Percentiles rank a stretch among this genome's conserved stretches.
Evolutionary conservation across 2,113 vertebrate genomes (phyloP).

Genomic region (Cnemophilus loriae): DNA sequence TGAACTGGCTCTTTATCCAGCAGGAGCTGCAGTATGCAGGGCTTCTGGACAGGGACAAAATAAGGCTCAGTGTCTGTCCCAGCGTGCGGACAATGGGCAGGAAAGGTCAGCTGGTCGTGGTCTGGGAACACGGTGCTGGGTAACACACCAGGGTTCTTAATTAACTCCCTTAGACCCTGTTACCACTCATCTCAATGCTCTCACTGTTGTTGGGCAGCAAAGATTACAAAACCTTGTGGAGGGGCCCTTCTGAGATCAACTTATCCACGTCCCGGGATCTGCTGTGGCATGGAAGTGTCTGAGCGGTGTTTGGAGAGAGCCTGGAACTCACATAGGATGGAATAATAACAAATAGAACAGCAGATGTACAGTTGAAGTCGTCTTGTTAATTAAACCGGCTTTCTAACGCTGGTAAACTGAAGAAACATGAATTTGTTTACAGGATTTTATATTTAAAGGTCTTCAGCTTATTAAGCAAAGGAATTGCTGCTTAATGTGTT

Average conservation of each 20-base stretch:
- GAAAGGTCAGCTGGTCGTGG: fast-evolving
- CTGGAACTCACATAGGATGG: not conserved
- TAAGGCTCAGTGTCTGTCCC: not conserved
- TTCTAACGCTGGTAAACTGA: not conserved
- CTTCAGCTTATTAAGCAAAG: no score
- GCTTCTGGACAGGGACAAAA: not conserved
- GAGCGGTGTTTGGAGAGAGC: not conserved
- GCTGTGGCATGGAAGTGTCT: not conserved
- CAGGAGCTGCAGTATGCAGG: not conserved
- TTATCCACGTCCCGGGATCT: not conserved
- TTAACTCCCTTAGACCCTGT: not conserved
- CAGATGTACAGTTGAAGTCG: not conserved
- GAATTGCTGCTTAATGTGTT: no score
- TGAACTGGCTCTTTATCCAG: not conserved
- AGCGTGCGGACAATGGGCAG: fast-evolving
- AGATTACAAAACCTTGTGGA: not conserved
- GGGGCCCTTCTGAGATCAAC: not conserved
- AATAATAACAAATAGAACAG: not conserved
- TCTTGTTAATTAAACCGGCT: not conserved
- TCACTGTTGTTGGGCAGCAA: fast-evolving
- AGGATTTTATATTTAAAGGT: no score
- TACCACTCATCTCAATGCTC: not conserved
- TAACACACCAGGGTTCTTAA: fast-evolving
- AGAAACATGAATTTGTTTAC: no score
- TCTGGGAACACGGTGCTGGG: not conserved